Percentiles rank a stretch among this genome's conserved stretches.
These are phyloP conservation scores for Cephalotes varians DNA, from an alignment of 2,888 invertebrate species.

Conservation along the genomic window DNA sequence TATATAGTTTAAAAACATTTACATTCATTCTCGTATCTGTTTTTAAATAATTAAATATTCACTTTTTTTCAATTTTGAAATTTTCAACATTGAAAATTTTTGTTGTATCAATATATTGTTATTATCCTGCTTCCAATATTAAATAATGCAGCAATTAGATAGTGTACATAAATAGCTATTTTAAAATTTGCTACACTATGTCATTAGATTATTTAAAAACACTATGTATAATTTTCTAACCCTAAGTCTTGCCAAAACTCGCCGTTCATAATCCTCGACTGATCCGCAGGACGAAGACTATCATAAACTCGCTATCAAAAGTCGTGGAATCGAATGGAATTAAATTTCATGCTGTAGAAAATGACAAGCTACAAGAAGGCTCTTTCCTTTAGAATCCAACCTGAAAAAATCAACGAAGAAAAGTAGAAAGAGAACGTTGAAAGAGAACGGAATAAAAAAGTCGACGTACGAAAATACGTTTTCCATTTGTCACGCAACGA, in stretches of 20 bases:
- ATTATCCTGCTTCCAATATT: not conserved
- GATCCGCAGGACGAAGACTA: slow-evolving; percentile 52
- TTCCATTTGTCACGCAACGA: not conserved
- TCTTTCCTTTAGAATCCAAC: slow-evolving; percentile 1
- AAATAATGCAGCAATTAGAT: not conserved
- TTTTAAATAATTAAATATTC: too few species aligned
- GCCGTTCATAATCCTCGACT: slow-evolving; percentile 59
- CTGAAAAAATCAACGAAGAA: not conserved
- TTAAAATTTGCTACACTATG: not conserved
- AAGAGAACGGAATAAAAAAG: slow-evolving; percentile 4
- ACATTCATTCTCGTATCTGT: too few species aligned
- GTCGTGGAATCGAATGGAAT: slow-evolving; percentile 60
- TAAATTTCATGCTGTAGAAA: slow-evolving; percentile 62
- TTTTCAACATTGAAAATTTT: too few species aligned
- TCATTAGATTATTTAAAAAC: not conserved
- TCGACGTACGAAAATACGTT: slow-evolving; percentile 33
- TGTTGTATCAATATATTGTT: too few species aligned
- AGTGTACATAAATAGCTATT: not conserved
- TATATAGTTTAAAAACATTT: not conserved
- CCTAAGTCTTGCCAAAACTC: slow-evolving; percentile 6
- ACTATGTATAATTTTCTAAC: not conserved
- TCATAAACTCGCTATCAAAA: slow-evolving; percentile 54
- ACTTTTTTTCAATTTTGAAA: too few species aligned
- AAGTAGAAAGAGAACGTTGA: not conserved
- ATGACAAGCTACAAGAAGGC: slow-evolving; percentile 37